phyloP scores from a whole-genome alignment of 2,888 invertebrate genomes.

The Octodonta nipae region DNA sequence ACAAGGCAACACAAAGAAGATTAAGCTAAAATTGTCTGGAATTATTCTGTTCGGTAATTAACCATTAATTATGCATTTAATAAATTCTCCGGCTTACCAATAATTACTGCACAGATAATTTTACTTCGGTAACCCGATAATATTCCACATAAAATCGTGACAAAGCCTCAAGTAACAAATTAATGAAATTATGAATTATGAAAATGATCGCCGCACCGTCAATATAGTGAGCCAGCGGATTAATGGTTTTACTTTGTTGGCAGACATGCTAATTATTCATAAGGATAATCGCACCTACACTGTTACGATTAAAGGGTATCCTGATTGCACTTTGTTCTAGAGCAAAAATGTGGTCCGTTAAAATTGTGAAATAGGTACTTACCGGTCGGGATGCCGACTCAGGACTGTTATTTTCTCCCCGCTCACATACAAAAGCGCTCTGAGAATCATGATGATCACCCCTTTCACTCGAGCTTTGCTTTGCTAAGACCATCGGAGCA shows the following conservation, averaged over 20 bases:
- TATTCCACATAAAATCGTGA: conserved; percentile 40
- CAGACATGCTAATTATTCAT: conserved; percentile 16
- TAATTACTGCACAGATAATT: conserved; percentile 35
- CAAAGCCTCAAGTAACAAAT: conserved; percentile 39
- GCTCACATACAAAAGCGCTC: not conserved
- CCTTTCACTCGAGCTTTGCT: too few species aligned
- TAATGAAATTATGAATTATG: conserved; percentile 42
- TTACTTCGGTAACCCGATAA: conserved; percentile 35
- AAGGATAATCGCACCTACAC: conserved; percentile 17
- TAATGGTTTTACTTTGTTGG: conserved; percentile 9
- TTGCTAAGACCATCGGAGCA: too few species aligned
- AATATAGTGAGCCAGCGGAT: conserved; percentile 25
- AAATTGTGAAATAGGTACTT: conserved; percentile 14
- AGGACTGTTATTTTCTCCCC: conserved; percentile 1
- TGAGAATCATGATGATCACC: conserved; percentile 1
- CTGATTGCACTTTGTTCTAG: conserved; percentile 16
- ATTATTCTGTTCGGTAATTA: conserved; percentile 28
- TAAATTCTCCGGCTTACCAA: conserved; percentile 34
- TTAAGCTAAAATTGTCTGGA: too few species aligned
- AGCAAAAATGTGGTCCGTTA: conserved; percentile 13
- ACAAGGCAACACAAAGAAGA: too few species aligned
- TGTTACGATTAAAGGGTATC: conserved; percentile 18
- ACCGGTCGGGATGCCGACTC: conserved; percentile 11
- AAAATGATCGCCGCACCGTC: conserved; percentile 37
- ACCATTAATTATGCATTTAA: conserved; percentile 37